Evolutionary conservation across 2,888 invertebrate species (phyloP), one percentile per base, ranked within the genome.

Genomic region (Furcula furcula): DNA sequence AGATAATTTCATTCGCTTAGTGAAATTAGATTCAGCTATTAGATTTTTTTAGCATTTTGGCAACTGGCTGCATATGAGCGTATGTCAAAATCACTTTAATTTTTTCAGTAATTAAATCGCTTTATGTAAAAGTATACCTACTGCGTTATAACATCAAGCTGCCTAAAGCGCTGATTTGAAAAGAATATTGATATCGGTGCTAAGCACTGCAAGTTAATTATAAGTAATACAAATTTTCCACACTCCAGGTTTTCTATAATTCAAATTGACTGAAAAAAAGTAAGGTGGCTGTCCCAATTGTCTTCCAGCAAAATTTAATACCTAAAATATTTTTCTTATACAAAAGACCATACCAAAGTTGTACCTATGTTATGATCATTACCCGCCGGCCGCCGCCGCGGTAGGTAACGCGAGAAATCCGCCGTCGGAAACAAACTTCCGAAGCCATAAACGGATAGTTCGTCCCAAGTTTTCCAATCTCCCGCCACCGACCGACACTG

Each of bases 401-500:
- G 53, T 46, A 65, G 69, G 67, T 68, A 59, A 54, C 55, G 55
- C 60, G 57, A 58, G 60, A 57, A 62, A 59, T 58, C 55, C 44
- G 31, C 47, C 48, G 43, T 9, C 37, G 46, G 42, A 43, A 53
- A 40, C 51, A 44, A 64, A 66, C 58, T 67, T 64, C 41, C 36
- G 38, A 42, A 63, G 65, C 65, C 66, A 67, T 69, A 69, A 69
- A 69, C 61, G 66, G 57, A 56, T 64, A 59, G 46, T 60, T 49
- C 46, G 38, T 31, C 13, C 42, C 46, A 75, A 75, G 68, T 75
- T 75, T 75, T 75, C 74, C 75, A 75, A 75, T 75, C 73, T 68
- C 65, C 45, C 39, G 45, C 31, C 37, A 60, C 45, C 61, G 52
- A 49, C 57, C 59, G 58, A 47, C 64, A 54, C 64, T 62, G 67